Evolutionary conservation across 1,140 invertebrate species (phyloP).

Genomic region (Arion vulgaris): DNA sequence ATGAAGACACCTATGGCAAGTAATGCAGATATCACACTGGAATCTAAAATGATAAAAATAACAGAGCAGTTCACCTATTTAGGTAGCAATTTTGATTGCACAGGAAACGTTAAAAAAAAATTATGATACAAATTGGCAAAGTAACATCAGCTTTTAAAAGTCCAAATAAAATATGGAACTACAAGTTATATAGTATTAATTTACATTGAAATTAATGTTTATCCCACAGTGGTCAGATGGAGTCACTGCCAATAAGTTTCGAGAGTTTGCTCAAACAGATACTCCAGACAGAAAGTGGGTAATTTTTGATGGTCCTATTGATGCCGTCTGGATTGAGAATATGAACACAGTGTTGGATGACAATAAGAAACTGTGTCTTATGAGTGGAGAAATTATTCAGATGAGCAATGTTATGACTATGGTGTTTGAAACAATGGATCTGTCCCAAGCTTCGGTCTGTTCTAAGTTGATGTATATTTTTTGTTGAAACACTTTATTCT

Average conservation of each 20-base stretch:
- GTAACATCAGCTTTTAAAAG: too few species aligned
- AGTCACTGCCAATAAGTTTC: conserved; percentile 76
- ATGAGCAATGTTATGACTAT: conserved; percentile 72
- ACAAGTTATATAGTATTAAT: too few species aligned
- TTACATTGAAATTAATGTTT: too few species aligned
- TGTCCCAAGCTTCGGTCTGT: conserved; percentile 77
- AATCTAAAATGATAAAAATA: too few species aligned
- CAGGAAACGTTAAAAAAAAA: too few species aligned
- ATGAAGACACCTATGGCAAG: too few species aligned
- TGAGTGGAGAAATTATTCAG: conserved; percentile 75
- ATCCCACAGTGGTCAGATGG: conserved; percentile 48
- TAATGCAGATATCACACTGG: too few species aligned
- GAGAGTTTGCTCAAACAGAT: conserved; percentile 71
- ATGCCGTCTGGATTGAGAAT: conserved; percentile 74
- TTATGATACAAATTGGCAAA: too few species aligned
- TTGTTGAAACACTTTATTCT: background rate
- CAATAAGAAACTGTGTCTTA: conserved; percentile 74
- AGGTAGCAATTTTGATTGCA: too few species aligned
- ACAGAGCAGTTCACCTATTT: too few species aligned
- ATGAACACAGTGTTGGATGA: conserved; percentile 75
- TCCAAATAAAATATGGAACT: too few species aligned
- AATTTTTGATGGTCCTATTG: conserved; percentile 74
- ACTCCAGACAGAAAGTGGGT: conserved; percentile 73
- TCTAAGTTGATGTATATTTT: background rate
- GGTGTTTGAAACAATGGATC: conserved; percentile 74